phyloP scores from a whole-genome alignment of 2,113 vertebrate species.

The Pelobates fuscus region DNA sequence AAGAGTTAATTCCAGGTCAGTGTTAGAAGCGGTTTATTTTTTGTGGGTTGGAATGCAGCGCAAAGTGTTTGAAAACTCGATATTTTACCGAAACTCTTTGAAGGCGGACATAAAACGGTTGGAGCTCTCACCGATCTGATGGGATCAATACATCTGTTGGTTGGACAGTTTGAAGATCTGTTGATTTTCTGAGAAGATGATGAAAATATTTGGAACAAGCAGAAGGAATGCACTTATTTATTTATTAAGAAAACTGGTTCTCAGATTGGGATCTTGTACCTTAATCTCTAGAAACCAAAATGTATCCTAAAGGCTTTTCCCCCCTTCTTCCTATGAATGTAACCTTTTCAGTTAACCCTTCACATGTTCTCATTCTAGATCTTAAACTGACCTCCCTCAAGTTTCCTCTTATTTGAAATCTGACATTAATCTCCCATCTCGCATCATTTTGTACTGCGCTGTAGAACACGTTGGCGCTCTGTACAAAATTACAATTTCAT shows the following conservation, averaged over 20 bases:
- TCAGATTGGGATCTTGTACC: background rate
- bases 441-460: background rate
- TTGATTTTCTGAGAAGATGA: slow-evolving; percentile 35
- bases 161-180: slow-evolving; percentile 42
- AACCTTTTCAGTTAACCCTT: background rate
- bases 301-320: background rate
- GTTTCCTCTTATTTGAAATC: too few species aligned
- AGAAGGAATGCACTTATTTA: background rate
- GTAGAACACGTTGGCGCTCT: background rate
- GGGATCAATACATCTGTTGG: slow-evolving; percentile 23
- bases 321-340: too few species aligned
- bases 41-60: slow-evolving; percentile 28
- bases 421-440: too few species aligned
- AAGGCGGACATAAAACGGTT: slow-evolving; percentile 46
- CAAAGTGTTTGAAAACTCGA: slow-evolving; percentile 48
- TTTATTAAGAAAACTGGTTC: slow-evolving; percentile 1
- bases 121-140: slow-evolving; percentile 44
- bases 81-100: slow-evolving; percentile 49
- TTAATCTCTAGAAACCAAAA: background rate
- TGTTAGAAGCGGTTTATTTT: slow-evolving; percentile 25
- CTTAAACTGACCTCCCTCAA: too few species aligned
- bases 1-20: slow-evolving; percentile 4
- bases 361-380: too few species aligned
- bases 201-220: slow-evolving; percentile 45
- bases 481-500: background rate